Conservation (phyloP, 1,140 invertebrate species). For the Drosophila ironensis region DNA sequence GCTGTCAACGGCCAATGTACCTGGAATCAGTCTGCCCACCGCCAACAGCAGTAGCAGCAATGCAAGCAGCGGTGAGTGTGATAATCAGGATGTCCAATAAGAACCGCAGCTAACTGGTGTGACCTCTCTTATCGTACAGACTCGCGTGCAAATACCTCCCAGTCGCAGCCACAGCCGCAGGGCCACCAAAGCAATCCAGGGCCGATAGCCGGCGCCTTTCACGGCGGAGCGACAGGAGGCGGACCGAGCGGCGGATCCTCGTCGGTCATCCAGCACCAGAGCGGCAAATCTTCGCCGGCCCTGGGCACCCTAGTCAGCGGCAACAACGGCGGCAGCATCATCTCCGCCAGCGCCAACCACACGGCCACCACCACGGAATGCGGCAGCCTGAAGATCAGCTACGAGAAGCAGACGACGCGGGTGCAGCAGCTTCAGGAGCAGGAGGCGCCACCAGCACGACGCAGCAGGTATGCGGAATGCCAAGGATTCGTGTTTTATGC, state of each 20-base stretch:
- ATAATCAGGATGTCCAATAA: not conserved
- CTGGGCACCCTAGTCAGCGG: conserved; percentile 59
- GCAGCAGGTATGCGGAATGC: conserved; percentile 74
- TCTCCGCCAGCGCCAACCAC: conserved; percentile 40
- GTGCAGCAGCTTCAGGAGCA: conserved; percentile 78
- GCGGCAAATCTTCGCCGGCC: conserved; percentile 71
- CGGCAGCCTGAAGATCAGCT: conserved; percentile 83
- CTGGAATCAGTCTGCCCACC: conserved; percentile 79
- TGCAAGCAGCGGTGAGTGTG: conserved; percentile 35
- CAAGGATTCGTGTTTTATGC: not conserved
- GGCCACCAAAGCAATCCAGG: conserved; percentile 13
- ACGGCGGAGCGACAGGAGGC: conserved; percentile 4
- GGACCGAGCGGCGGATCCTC: conserved; percentile 19
- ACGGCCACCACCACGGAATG: conserved; percentile 80
- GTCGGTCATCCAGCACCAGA: conserved; percentile 67
- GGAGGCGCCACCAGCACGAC: conserved; percentile 79
- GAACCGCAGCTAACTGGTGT: not conserved
- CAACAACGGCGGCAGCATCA: conserved; percentile 43
- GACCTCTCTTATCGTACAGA: conserved; percentile 10
- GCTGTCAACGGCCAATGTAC: conserved; percentile 81
- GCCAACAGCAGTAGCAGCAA: conserved; percentile 31
- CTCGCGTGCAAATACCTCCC: conserved; percentile 10
- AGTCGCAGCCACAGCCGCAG: conserved; percentile 29
- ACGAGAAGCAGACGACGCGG: conserved; percentile 82
- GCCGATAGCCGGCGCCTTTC: conserved; percentile 10